Evolutionary conservation across 1,140 invertebrate genomes (phyloP).

Genomic region (Drosophila rufa): DNA sequence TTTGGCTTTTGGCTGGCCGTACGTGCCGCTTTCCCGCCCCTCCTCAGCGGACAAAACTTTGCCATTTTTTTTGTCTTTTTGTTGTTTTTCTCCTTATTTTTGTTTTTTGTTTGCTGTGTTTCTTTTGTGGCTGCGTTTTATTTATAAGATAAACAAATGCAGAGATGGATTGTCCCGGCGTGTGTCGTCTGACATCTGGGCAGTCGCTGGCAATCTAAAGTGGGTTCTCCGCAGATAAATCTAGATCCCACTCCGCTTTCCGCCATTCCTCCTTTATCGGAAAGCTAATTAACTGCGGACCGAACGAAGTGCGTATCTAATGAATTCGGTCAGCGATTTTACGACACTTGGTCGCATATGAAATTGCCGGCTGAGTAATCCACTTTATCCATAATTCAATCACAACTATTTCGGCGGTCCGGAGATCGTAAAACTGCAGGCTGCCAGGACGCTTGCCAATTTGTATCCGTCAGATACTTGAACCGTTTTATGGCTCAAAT

Average conservation of each 20-base stretch:
- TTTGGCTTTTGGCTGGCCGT: conserved; percentile 63
- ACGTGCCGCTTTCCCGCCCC: conserved; percentile 48
- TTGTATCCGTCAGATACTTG: conserved; percentile 57
- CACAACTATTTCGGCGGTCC: conserved; percentile 56
- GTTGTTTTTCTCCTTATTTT: conserved; percentile 10
- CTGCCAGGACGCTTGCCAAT: conserved; percentile 57
- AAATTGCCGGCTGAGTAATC: conserved; percentile 57
- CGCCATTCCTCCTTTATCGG: neutral
- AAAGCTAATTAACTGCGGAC: conserved; percentile 65
- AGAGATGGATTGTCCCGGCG: conserved; percentile 73
- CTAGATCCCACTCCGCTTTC: conserved; percentile 1
- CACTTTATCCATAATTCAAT: conserved; percentile 84
- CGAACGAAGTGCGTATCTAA: conserved; percentile 51
- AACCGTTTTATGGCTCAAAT: conserved; percentile 73
- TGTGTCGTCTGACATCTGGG: conserved; percentile 72
- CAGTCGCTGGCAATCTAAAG: conserved; percentile 67
- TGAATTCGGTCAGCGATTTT: conserved; percentile 74
- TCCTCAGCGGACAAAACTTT: conserved; percentile 45
- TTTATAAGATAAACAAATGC: conserved; percentile 79
- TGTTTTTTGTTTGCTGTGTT: conserved; percentile 23
- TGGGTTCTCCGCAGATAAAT: conserved; percentile 66
- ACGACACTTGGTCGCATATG: conserved; percentile 67
- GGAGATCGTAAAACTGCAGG: conserved; percentile 67
- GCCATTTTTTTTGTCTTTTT: conserved; percentile 29
- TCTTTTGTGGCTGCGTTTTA: conserved; percentile 68